These are phyloP conservation scores for Pyrocephalus nanus DNA, from an alignment of 2,797 vertebrate genomes.

Conservation along the genomic window DNA sequence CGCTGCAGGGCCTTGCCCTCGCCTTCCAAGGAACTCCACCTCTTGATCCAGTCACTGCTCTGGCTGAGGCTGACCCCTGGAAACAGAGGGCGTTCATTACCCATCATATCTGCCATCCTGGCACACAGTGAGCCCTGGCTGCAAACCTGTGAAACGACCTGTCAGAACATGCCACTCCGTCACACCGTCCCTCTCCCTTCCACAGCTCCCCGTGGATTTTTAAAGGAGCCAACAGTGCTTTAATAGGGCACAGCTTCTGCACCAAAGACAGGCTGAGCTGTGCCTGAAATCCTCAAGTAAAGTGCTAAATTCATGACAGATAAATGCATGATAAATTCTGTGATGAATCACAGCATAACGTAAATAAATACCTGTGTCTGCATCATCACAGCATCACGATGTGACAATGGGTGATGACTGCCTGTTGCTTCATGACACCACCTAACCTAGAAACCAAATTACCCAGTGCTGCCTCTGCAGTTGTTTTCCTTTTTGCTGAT, in stretches of 20 bases:
- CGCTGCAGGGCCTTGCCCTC: rapidly evolving
- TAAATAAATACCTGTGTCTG: background rate
- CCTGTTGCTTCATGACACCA: background rate
- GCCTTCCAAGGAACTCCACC: background rate
- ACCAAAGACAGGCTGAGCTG: background rate
- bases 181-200: background rate
- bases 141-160: background rate
- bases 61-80: background rate
- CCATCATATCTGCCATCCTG: rapidly evolving
- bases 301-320: background rate
- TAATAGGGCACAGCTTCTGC: background rate
- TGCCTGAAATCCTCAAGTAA: background rate
- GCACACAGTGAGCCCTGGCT: background rate
- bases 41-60: background rate
- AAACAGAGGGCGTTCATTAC: background rate
- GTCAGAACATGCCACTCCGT: background rate
- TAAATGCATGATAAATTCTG: background rate
- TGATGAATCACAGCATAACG: background rate
- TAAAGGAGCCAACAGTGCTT: background rate
- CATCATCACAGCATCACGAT: background rate
- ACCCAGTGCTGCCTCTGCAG: background rate
- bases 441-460: background rate
- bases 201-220: background rate
- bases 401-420: background rate
- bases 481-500: background rate